phyloP scores from a whole-genome alignment of 2,113 vertebrate species.

The Actenoides lindsayi region DNA sequence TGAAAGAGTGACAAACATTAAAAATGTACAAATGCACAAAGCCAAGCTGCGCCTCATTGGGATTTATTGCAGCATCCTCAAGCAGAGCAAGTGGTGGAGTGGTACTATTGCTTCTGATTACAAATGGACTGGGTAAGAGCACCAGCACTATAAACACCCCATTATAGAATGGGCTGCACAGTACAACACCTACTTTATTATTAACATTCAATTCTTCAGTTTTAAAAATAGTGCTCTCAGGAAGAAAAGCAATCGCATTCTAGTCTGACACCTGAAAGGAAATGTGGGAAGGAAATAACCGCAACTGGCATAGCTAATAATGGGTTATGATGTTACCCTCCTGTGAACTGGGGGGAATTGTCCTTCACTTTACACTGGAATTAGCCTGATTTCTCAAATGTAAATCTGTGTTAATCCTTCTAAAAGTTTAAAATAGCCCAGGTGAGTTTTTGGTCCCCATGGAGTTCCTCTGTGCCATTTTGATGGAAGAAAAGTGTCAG shows the following conservation, averaged over 20 bases:
- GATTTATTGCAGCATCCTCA: slow-evolving; percentile 56
- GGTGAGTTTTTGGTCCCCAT: neutral
- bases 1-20: slow-evolving; percentile 56
- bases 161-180: slow-evolving; percentile 16
- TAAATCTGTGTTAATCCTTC: slow-evolving; percentile 5
- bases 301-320: slow-evolving; percentile 52
- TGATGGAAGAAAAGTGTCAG: neutral
- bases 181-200: slow-evolving; percentile 39
- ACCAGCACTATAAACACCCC: slow-evolving; percentile 15
- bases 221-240: slow-evolving; percentile 48
- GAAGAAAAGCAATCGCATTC: slow-evolving; percentile 36
- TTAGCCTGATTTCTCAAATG: neutral
- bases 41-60: neutral
- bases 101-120: slow-evolving; percentile 56
- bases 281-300: slow-evolving; percentile 60
- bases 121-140: slow-evolving; percentile 43
- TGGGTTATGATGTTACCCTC: slow-evolving; percentile 37
- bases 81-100: slow-evolving; percentile 39
- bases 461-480: neutral
- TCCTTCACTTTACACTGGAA: slow-evolving; percentile 20
- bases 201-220: slow-evolving; percentile 8
- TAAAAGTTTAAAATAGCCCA: neutral
- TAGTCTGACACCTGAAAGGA: slow-evolving; percentile 52
- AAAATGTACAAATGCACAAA: slow-evolving; percentile 36
- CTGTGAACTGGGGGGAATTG: neutral